Evolutionary conservation across 2,113 vertebrate species (phyloP).

Genomic region (Nothocercus nigrocapillus): DNA sequence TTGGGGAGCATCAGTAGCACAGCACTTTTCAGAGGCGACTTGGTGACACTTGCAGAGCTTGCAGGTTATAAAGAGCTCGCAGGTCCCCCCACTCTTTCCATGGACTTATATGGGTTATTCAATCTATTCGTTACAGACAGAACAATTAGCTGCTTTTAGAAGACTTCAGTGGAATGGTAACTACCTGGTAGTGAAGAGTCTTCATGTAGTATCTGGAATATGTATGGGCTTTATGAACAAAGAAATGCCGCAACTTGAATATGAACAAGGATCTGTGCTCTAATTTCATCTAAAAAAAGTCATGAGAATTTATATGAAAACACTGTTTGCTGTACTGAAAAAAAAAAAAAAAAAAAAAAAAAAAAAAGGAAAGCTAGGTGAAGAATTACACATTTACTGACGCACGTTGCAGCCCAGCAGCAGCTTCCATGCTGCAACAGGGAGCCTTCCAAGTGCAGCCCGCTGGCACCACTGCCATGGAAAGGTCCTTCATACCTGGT

Average conservation of each 20-base stretch:
- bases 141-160: neutral
- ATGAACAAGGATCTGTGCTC: neutral
- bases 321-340: neutral
- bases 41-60: neutral
- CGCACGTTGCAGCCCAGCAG: neutral
- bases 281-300: neutral
- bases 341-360: neutral
- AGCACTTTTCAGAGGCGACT: neutral
- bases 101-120: neutral
- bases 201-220: neutral
- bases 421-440: neutral
- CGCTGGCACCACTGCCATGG: neutral
- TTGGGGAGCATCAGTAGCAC: neutral
- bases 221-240: neutral
- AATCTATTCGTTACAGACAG: neutral
- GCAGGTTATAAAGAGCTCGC: rapidly evolving
- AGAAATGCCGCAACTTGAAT: neutral
- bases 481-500: neutral
- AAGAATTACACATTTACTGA: neutral
- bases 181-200: neutral
- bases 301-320: slow-evolving; percentile 10
- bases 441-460: neutral
- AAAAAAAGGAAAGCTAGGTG: neutral
- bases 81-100: neutral
- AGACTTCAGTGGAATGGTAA: neutral